Conservation (phyloP, 2,113 vertebrate genomes). For the Protomyctophum bolini region DNA sequence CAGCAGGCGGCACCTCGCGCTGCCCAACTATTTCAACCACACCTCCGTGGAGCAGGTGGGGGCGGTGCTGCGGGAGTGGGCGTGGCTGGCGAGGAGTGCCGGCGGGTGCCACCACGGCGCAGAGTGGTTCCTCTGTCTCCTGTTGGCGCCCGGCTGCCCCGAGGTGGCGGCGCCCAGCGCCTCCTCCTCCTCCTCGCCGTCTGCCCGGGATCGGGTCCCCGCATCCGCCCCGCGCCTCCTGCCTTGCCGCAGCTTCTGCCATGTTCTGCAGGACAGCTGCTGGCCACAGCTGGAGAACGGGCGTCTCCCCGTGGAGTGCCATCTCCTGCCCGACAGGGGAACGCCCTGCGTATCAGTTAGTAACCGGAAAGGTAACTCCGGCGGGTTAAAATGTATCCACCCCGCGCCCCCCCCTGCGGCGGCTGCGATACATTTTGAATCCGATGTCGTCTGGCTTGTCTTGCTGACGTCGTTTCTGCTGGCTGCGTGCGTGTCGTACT, state of each 20-base stretch:
- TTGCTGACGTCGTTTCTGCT: neutral
- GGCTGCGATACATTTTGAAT: constrained; percentile 62
- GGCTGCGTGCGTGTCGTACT: neutral
- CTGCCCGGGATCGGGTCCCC: constrained; percentile 27
- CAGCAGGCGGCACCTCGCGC: constrained; percentile 53
- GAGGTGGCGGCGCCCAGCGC: constrained; percentile 2
- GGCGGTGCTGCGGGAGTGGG: constrained; percentile 79
- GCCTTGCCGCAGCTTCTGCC: constrained; percentile 89
- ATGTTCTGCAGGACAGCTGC: constrained; percentile 85
- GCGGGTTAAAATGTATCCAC: constrained; percentile 65
- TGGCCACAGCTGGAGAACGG: constrained; percentile 79
- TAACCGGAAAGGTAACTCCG: constrained; percentile 75
- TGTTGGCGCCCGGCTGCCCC: constrained; percentile 82
- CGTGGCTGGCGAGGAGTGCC: constrained; percentile 69
- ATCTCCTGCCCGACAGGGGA: constrained; percentile 81
- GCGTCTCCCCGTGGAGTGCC: constrained; percentile 84
- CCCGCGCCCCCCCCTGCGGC: neutral
- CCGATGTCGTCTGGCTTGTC: constrained; percentile 23
- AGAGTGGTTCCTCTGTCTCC: constrained; percentile 90
- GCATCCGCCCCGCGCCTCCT: constrained; percentile 32
- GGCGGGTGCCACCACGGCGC: constrained; percentile 83
- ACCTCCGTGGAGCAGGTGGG: constrained; percentile 73
- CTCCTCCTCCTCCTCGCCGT: neutral
- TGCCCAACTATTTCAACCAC: constrained; percentile 87
- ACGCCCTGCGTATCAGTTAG: constrained; percentile 79